A percentile compares a stretch with the other conserved stretches of the same genome.
These are phyloP conservation scores for Didymodactylos carnosus DNA, from an alignment of 2,888 invertebrate species.

Conservation along the genomic window DNA sequence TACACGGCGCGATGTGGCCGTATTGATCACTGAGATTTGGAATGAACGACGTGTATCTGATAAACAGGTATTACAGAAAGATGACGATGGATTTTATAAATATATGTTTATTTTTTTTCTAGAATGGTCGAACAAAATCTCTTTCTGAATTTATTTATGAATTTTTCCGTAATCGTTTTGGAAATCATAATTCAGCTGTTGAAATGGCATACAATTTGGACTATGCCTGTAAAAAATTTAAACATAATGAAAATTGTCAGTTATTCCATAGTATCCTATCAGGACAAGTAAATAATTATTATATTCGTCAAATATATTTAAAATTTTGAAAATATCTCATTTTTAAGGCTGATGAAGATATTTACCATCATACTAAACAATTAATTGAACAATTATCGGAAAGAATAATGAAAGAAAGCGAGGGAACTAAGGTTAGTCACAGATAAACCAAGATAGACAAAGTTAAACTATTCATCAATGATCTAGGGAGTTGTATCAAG, in stretches of 20 bases:
- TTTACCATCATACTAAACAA: constrained; percentile 8
- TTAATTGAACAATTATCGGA: constrained; percentile 1
- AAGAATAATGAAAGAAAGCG: constrained; percentile 7
- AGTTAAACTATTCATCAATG: too few relatives aligned
- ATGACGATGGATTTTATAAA: not conserved
- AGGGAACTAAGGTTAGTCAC: not conserved
- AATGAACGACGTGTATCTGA: constrained; percentile 18
- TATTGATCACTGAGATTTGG: constrained; percentile 32
- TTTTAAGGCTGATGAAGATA: constrained; percentile 2
- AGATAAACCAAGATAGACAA: too few relatives aligned
- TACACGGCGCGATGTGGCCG: constrained; percentile 26
- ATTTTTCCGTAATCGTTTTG: constrained; percentile 4
- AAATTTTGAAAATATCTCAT: not conserved
- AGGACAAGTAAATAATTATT: constrained; percentile 20
- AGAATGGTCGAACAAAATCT: not conserved
- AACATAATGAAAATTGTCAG: constrained; percentile 26
- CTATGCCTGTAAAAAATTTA: constrained; percentile 17
- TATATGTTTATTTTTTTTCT: not conserved
- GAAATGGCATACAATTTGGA: constrained; percentile 8
- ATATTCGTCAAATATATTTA: not conserved
- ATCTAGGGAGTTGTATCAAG: not conserved
- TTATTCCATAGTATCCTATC: constrained; percentile 26
- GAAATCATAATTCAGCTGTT: not conserved
- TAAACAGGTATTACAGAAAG: not conserved
- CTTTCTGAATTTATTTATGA: not conserved